Percentiles rank a stretch among this genome's conserved stretches.
These are phyloP conservation scores for Maniola jurtina DNA, from an alignment of 1,140 invertebrate species.

Conservation along the genomic window DNA sequence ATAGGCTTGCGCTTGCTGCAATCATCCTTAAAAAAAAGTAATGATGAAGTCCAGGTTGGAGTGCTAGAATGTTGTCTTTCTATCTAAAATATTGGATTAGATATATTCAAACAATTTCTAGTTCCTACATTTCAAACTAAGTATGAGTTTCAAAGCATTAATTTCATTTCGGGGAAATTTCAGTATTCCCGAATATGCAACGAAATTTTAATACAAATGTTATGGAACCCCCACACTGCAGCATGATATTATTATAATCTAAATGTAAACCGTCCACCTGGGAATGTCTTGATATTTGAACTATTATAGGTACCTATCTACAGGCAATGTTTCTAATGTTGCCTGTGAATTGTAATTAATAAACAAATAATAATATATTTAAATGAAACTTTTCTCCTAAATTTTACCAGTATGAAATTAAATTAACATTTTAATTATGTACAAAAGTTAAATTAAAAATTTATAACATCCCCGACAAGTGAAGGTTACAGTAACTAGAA, in stretches of 20 bases:
- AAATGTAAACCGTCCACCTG: conserved; percentile 12
- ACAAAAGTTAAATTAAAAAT: no score
- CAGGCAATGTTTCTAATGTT: background rate
- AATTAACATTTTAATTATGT: no score
- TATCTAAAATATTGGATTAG: background rate
- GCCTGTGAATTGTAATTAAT: no score
- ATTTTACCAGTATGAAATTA: no score
- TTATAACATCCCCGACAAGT: no score
- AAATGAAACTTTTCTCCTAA: no score
- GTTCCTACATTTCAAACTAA: background rate
- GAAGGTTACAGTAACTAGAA: no score
- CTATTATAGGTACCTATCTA: background rate
- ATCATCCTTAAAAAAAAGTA: no score
- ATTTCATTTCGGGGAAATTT: background rate
- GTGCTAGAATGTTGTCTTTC: no score
- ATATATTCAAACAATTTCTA: background rate
- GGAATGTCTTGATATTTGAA: conserved; percentile 13
- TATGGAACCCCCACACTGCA: background rate
- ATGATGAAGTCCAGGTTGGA: no score
- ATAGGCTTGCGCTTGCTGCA: no score
- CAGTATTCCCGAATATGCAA: background rate
- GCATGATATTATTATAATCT: conserved; percentile 2
- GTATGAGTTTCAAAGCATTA: background rate
- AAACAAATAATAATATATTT: no score
- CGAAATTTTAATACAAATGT: conserved; percentile 2